Percentiles rank a stretch among this genome's conserved stretches.
These are phyloP conservation scores for Fopius arisanus DNA, from an alignment of 1,140 invertebrate species.

Conservation along the genomic window DNA sequence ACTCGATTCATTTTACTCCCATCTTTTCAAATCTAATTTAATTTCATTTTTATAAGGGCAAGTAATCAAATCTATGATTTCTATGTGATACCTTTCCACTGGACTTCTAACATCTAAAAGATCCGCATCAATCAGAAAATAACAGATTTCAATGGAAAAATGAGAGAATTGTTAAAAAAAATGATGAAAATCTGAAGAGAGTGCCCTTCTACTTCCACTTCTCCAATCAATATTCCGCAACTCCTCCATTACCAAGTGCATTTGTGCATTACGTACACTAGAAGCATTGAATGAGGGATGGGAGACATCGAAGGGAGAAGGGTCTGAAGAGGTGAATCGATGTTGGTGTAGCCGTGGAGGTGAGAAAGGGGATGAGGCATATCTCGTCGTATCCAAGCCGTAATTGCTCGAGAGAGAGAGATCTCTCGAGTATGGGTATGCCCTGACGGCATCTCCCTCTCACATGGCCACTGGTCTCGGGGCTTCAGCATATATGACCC, in stretches of 20 bases:
- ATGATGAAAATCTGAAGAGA: too few relatives aligned
- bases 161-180: too few relatives aligned
- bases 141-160: too few relatives aligned
- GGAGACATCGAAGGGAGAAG: constrained; percentile 1
- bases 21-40: too few relatives aligned
- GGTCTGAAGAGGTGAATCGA: constrained; percentile 5
- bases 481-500: constrained; percentile 38
- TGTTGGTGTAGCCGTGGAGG: background rate
- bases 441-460: background rate
- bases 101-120: too few relatives aligned
- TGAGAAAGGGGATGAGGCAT: constrained; percentile 7
- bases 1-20: too few relatives aligned
- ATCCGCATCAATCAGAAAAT: too few relatives aligned
- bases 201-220: background rate
- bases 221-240: background rate
- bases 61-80: too few relatives aligned
- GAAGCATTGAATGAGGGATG: background rate
- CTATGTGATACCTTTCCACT: too few relatives aligned
- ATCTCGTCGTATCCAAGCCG: constrained; percentile 31
- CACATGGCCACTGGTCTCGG: constrained; percentile 2
- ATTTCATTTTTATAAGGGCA: too few relatives aligned
- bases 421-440: constrained; percentile 1
- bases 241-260: constrained; percentile 29
- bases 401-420: constrained; percentile 43
- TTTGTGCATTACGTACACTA: constrained; percentile 25